phyloP scores from a whole-genome alignment of 1,140 invertebrate genomes.

The Drosophila insularis region DNA sequence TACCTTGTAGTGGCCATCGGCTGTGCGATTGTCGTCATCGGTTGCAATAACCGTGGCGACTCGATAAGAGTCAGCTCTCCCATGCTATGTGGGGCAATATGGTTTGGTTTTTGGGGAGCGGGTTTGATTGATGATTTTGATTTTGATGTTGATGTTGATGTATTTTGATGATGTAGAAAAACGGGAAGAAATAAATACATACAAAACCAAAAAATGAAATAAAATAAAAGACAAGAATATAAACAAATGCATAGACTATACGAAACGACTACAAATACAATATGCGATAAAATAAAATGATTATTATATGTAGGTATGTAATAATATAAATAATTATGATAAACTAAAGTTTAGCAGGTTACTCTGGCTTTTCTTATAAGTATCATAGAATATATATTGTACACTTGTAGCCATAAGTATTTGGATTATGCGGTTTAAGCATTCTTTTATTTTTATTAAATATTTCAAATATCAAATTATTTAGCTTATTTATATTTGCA shows the following conservation, averaged over 20 bases:
- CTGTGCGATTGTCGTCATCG: conserved; percentile 96
- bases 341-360: conserved; percentile 2
- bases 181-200: conserved; percentile 54
- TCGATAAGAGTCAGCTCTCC: conserved; percentile 96
- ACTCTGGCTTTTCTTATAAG: background rate
- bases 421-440: too few relatives aligned
- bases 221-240: conserved; percentile 47
- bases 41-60: conserved; percentile 93
- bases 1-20: conserved; percentile 96
- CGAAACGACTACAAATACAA: conserved; percentile 33
- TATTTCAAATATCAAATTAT: too few relatives aligned
- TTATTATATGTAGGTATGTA: background rate
- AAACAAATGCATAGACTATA: conserved; percentile 44
- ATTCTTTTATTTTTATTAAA: too few relatives aligned
- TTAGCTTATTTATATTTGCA: too few relatives aligned
- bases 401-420: too few relatives aligned
- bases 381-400: too few relatives aligned
- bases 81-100: conserved; percentile 93
- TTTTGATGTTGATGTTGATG: conserved; percentile 58
- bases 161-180: conserved; percentile 62
- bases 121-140: conserved; percentile 54
- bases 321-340: conserved; percentile 1
- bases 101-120: conserved; percentile 24
- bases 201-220: conserved; percentile 60
- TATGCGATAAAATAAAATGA: conserved; percentile 9